Base-by-base conservation (phyloP, 2,113 vertebrate species). In the Scopus umbretta region DNA sequence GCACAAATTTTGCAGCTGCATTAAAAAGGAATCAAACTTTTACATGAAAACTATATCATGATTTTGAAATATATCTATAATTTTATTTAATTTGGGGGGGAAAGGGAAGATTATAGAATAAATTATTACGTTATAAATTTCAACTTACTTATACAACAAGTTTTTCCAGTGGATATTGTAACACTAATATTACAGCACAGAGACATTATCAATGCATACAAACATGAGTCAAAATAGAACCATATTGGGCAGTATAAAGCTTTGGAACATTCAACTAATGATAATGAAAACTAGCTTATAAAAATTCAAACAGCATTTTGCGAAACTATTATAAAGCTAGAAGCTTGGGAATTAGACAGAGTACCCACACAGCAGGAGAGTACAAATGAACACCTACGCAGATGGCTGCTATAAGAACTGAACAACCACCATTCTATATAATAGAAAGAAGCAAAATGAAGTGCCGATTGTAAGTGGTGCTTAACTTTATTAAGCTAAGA, bases 401-500 rank as follows among this genome's bases (percentile, higher is more conserved):
- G 93, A 95, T 94, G 86, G 96, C 93, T 97, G 96, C 94, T 97
- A 61, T 96, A 95, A 97, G 93, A 98, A 98, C 93, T 97, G 96
- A 98, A 95, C 93, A 96, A 95, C 78, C 94, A 97, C 93, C 79
- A 70, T 43, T 62, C 94, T 95, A 79, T 94, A 96, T 86, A 97
- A 97, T 90, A 94, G 96, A 97, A 96, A 94, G 95, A 97, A 94
- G 92, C 80, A 96, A 97, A 97, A 96, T 97, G 96, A 97, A 98
- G 94, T 96, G 91, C 88, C 53, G 58, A 94, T 95, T 96, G 63
- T 97, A 98, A 98, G 96, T 97, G 96, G 96, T 97, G 91, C 96
- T 98, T 97, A 98, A 97, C 95, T 98, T 98, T 98, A 96, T 97
- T 97, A 98, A 98, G 94, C 95, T 92, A 96, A 97, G 95, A 95